Conservation (phyloP, 1,140 invertebrate species). For the Bombus impatiens region DNA sequence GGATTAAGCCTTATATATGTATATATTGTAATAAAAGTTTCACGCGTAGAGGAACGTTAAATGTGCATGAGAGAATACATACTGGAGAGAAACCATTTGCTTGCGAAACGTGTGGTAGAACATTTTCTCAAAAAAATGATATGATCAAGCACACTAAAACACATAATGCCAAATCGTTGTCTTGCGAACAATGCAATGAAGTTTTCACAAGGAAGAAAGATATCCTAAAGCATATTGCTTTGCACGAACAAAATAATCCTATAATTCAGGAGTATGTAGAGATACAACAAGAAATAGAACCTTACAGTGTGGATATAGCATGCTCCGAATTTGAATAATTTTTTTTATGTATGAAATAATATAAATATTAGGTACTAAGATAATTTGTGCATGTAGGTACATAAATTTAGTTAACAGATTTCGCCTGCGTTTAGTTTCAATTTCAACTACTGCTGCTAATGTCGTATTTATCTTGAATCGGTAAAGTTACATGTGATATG, state of each 20-base stretch:
- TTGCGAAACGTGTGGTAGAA: conserved; percentile 74
- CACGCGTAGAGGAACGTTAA: conserved; percentile 76
- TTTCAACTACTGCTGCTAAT: neutral
- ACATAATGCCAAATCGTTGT: conserved; percentile 65
- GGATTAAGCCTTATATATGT: conserved; percentile 79
- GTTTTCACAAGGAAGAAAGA: conserved; percentile 59
- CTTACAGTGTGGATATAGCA: conserved; percentile 50
- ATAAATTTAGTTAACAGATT: neutral
- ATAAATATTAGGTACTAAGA: neutral
- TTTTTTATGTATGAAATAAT: neutral
- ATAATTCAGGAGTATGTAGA: conserved; percentile 54
- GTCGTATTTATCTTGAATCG: neutral
- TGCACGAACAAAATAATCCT: conserved; percentile 36
- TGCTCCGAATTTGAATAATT: conserved; percentile 50
- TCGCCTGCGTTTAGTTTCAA: neutral
- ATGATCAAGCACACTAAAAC: conserved; percentile 78
- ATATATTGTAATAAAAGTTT: conserved; percentile 81
- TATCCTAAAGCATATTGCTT: conserved; percentile 54
- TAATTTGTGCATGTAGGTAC: too few relatives aligned
- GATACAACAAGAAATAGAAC: conserved; percentile 53
- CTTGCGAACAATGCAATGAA: conserved; percentile 56
- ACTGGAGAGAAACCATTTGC: conserved; percentile 85
- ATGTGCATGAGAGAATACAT: conserved; percentile 87
- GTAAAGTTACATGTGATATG: neutral
- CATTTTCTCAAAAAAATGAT: conserved; percentile 79